phyloP scores from a whole-genome alignment of 1,140 invertebrate species.

The Zaprionus taronus region DNA sequence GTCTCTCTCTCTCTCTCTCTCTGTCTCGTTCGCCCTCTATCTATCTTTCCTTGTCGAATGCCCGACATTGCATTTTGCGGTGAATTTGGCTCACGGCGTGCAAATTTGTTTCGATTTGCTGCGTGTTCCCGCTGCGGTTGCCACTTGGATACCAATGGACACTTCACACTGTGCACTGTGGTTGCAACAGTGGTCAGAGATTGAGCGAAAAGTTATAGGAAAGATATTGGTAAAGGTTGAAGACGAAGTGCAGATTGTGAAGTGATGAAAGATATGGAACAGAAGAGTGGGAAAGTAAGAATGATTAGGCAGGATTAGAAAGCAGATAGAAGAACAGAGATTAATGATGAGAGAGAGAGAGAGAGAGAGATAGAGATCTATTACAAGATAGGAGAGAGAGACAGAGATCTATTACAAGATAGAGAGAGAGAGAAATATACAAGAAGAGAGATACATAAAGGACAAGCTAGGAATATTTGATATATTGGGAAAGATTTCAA shows the following conservation, averaged over 20 bases:
- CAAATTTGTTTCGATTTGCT: constrained; percentile 72
- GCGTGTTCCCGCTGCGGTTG: constrained; percentile 70
- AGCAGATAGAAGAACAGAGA: neutral
- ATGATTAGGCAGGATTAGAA: neutral
- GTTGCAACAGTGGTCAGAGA: neutral
- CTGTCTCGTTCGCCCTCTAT: neutral
- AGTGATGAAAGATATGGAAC: neutral
- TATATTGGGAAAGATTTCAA: too few relatives aligned
- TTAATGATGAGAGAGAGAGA: neutral
- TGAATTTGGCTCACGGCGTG: constrained; percentile 53
- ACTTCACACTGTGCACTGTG: constrained; percentile 13
- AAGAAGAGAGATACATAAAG: neutral
- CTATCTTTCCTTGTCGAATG: constrained; percentile 7
- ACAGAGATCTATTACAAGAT: neutral
- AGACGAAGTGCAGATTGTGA: neutral
- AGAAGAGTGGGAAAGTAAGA: neutral
- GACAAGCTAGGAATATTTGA: too few relatives aligned
- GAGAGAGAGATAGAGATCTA: neutral
- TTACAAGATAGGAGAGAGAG: neutral
- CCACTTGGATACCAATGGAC: constrained; percentile 45
- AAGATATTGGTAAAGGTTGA: neutral
- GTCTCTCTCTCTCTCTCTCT: too few relatives aligned
- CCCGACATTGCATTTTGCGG: constrained; percentile 57
- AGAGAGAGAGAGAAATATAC: neutral
- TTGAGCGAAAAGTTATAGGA: neutral